A percentile compares a stretch with the other conserved stretches of the same genome.
Evolutionary conservation across 2,888 invertebrate genomes (phyloP).

Genomic region (Temnothorax ravouxi): DNA sequence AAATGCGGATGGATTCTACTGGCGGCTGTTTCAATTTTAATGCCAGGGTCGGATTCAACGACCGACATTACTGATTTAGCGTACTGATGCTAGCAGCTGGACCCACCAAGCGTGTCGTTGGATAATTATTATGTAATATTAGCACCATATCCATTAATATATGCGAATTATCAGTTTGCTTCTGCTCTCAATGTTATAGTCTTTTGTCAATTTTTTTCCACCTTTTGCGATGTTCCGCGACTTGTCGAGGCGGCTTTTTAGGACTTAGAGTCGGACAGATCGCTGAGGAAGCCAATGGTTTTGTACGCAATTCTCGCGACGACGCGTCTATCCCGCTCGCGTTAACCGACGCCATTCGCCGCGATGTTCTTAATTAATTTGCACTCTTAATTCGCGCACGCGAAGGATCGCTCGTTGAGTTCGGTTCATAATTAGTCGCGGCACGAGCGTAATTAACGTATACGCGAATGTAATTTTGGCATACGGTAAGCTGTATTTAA

Average conservation of each 20-base stretch:
- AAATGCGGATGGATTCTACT: constrained; percentile 40
- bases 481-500: constrained; percentile 46
- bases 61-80: constrained; percentile 59
- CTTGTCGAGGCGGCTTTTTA: constrained; percentile 38
- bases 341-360: constrained; percentile 27
- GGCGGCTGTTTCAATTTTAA: constrained; percentile 72
- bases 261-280: too few relatives aligned
- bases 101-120: constrained; percentile 36
- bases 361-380: constrained; percentile 45
- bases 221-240: constrained; percentile 13
- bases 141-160: not conserved
- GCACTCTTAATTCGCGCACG: constrained; percentile 38
- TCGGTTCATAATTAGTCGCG: constrained; percentile 41
- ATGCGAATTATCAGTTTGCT: constrained; percentile 12
- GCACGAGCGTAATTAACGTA: constrained; percentile 32
- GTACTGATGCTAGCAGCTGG: too few relatives aligned
- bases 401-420: constrained; percentile 35
- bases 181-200: not conserved
- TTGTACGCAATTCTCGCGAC: not conserved
- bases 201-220: constrained; percentile 48
- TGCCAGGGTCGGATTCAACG: constrained; percentile 51
- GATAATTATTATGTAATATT: not conserved
- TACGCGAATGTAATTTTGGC: constrained; percentile 45
- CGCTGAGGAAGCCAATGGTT: too few relatives aligned
- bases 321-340: constrained; percentile 15